A percentile compares a stretch with the other conserved stretches of the same genome.
These are phyloP conservation scores for Novumbra hubbsi DNA, from an alignment of 2,797 vertebrate genomes.

Conservation along the genomic window DNA sequence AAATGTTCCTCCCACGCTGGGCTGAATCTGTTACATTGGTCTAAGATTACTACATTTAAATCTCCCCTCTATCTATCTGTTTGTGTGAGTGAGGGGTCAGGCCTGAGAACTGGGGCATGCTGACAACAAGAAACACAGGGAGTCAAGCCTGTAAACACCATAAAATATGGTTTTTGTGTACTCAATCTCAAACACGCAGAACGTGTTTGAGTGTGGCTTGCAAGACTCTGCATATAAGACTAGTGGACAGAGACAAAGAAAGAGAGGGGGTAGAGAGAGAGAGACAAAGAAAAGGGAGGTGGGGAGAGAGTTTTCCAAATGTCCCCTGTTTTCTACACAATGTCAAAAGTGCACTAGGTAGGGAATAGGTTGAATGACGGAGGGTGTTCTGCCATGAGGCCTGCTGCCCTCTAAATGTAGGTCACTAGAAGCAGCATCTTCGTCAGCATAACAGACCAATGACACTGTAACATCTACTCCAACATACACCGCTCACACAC, in stretches of 20 bases:
- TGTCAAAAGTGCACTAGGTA: background rate
- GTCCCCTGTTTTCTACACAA: too few relatives aligned
- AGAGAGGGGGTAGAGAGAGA: background rate
- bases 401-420: conserved; percentile 25
- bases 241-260: too few relatives aligned
- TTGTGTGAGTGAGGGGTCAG: too few relatives aligned
- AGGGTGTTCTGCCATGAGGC: conserved; percentile 19
- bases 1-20: background rate
- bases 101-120: background rate
- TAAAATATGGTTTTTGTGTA: background rate
- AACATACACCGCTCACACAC: conserved; percentile 7
- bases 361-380: background rate
- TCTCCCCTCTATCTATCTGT: background rate
- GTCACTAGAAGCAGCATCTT: conserved; percentile 9
- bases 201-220: too few relatives aligned
- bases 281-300: too few relatives aligned
- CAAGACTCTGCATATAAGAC: too few relatives aligned
- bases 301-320: background rate
- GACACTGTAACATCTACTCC: background rate
- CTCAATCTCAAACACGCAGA: background rate
- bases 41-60: background rate
- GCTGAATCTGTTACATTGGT: conserved; percentile 3
- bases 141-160: background rate
- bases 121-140: background rate
- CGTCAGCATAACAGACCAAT: conserved; percentile 8